Percentiles rank a stretch among this genome's conserved stretches.
Conservation (phyloP, 2,113 vertebrate species). For the Nycticorax nycticorax region DNA sequence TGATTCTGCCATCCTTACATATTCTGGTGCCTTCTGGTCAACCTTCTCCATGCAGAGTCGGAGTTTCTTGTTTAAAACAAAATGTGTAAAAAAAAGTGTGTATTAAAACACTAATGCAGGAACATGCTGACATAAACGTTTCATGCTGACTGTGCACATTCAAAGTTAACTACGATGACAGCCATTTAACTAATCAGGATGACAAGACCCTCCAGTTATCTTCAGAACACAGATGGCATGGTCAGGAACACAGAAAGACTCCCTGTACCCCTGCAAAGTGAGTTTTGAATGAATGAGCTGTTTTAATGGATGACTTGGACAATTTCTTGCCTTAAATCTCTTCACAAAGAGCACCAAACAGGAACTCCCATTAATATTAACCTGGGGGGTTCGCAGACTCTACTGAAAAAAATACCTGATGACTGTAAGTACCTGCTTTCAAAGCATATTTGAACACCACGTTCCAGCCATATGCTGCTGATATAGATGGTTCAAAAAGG, state of each 20-base stretch:
- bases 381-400: rapidly evolving
- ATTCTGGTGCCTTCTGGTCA: slow-evolving; percentile 93
- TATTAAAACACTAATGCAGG: not conserved
- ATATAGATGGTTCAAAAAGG: not conserved
- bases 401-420: not conserved
- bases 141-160: not conserved
- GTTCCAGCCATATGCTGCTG: not conserved
- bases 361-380: not conserved
- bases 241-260: not conserved
- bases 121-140: not conserved
- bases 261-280: not conserved
- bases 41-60: slow-evolving; percentile 92
- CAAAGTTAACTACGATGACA: not conserved
- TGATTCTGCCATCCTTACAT: slow-evolving; percentile 92
- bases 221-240: not conserved
- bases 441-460: not conserved
- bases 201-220: not conserved
- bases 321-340: not conserved
- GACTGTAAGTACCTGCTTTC: not conserved
- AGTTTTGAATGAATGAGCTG: not conserved
- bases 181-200: not conserved
- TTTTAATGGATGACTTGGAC: not conserved
- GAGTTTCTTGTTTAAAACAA: slow-evolving; percentile 83
- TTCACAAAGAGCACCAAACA: not conserved
- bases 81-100: not conserved